Conservation (phyloP, 2,113 vertebrate species). For the Heloderma charlesbogerti region DNA sequence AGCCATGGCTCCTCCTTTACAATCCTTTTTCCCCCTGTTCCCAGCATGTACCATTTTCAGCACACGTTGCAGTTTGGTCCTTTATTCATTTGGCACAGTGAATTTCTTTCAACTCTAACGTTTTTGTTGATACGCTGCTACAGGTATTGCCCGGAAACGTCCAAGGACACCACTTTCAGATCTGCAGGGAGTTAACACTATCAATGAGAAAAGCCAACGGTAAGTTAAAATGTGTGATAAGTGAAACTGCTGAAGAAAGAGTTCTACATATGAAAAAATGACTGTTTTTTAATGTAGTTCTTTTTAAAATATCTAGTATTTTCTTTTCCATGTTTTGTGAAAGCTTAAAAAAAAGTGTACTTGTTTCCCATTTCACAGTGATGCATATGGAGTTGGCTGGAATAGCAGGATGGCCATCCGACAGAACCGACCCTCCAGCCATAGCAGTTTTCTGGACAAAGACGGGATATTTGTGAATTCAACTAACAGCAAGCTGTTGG, state of each 20-base stretch:
- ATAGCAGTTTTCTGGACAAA: slow-evolving; percentile 83
- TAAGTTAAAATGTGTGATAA: slow-evolving; percentile 70
- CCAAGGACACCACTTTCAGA: slow-evolving; percentile 91
- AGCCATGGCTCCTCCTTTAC: slow-evolving; percentile 32
- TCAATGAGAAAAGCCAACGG: slow-evolving; percentile 87
- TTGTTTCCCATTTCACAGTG: slow-evolving; percentile 67
- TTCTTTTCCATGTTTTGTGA: not conserved
- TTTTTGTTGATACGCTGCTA: slow-evolving; percentile 62
- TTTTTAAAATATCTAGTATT: rapidly evolving
- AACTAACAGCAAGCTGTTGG: slow-evolving; percentile 93
- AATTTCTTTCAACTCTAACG: slow-evolving; percentile 37
- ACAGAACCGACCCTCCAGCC: slow-evolving; percentile 78
- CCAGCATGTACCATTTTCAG: slow-evolving; percentile 51
- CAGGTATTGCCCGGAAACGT: slow-evolving; percentile 89
- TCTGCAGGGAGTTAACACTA: slow-evolving; percentile 91
- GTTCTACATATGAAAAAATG: rapidly evolving
- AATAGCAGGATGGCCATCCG: slow-evolving; percentile 83
- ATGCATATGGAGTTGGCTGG: slow-evolving; percentile 82
- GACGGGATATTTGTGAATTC: slow-evolving; percentile 92
- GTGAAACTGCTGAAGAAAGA: not conserved
- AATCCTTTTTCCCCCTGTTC: not conserved
- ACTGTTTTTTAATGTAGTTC: rapidly evolving
- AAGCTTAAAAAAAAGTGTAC: not conserved
- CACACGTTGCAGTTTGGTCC: slow-evolving; percentile 39
- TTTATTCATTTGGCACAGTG: slow-evolving; percentile 28